Evolutionary conservation across 2,113 vertebrate genomes (phyloP), one percentile per base, ranked within the genome.

Genomic region (Cephalopholis sonnerati): DNA sequence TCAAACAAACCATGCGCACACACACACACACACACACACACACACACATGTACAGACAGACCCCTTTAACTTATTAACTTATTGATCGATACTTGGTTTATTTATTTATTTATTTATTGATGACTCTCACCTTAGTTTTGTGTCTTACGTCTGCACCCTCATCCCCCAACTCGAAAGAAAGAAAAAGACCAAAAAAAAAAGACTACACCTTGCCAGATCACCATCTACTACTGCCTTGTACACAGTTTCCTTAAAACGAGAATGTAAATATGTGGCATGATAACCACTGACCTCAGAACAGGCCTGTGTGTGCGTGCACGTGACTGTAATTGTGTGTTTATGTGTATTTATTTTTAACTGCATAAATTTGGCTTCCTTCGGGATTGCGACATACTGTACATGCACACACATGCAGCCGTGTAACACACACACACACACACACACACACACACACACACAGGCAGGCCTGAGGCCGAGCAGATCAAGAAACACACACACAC

Each of bases 171-270:
- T 67, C 24, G 1, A 70, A 68, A 36, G 44, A 44, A 54, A 53
- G 36, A 72, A 68, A 74, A 53, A 16, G 15, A 62, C 24, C 20
- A 50, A 81, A 25, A 39, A 78, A 69, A 64, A 74, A 51, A 18
- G n/a, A 68, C 79, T 39, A 82, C 81, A 91, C 87, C 87, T 92
- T 85, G 85, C 79, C 81, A 80, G 82, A 81, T 84, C 89, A 92
- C 77, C 89, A 87, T 95, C 88, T 84, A 82, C 79, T 83, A 90
- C 94, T 95, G 95, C 94, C 94, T 95, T 94, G 91, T 93, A 94
- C 94, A 93, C 93, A 91, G 76, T 95, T 93, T 94, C 94, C 93
- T 96, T 94, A 94, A 94, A 77, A 80, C n/a, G 12, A 94, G 93
- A 95, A 94, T 94, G 92, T 93, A 93, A 93, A 91, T 86, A 89